Evolutionary conservation across 2,113 vertebrate species (phyloP), one percentile per base, ranked within the genome.

Genomic region (Natator depressus): DNA sequence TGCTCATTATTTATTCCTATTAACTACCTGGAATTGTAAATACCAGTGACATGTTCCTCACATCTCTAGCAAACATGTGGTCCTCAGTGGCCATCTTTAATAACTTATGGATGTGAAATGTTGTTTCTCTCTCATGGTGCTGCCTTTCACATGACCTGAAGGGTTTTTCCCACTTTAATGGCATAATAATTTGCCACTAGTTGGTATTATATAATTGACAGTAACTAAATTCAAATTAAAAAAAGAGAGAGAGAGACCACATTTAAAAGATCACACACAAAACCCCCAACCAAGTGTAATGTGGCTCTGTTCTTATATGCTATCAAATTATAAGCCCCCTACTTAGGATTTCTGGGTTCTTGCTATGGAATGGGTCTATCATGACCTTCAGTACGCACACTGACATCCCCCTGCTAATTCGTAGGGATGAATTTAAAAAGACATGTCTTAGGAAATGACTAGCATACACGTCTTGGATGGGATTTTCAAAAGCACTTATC

Each of bases 1-100:
- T 47, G 38, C 42, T 78, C 24, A 13, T 46, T 78, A 47, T 46
- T 76, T 76, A 42, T 42, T 47, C 75, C 42, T 47, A 47, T 14
- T 16, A 97, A 96, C 95, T 97, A 97, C 96, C 95, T 97, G 95
- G 96, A 97, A 96, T 97, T 97, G 96, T 96, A 97, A 97, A 97
- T 95, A 96, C 94, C 96, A 91, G 93, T 97, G 96, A 97, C 96
- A 96, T 97, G 97, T 97, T 97, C 93, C 96, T 97, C 95, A 96
- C 96, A 96, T 97, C 94, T 97, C 93, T 95, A 97, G 93, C 94
- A 97, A 97, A 95, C 96, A 97, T 96, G 97, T 96, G 96, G 97
- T 96, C 53, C 53, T 54, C 95, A 95, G 89, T 95, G 96, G 94
- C 96, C 97, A 97, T 97, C 95, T 97, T 72, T 95, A 94, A 97